These are phyloP conservation scores for Enteromius argenteus DNA, from an alignment of 2,797 vertebrate genomes.

Conservation along the genomic window DNA sequence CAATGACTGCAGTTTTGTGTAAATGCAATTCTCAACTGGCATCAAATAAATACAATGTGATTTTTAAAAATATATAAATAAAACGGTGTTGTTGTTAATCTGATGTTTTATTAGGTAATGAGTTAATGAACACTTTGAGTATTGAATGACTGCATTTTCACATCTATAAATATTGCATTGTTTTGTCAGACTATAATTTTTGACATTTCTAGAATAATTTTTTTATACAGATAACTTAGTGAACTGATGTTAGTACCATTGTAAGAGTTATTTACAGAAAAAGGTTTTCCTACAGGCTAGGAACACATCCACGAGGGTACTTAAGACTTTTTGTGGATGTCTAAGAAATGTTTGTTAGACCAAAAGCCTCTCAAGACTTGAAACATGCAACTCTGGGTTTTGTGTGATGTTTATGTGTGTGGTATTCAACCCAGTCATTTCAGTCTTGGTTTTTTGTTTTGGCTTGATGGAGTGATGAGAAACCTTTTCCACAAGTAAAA, in stretches of 20 bases:
- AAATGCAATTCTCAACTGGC: background rate
- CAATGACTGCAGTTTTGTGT: constrained; percentile 6
- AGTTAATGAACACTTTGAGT: constrained; percentile 19
- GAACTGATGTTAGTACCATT: background rate
- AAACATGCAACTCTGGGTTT: constrained; percentile 19
- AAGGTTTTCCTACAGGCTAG: constrained; percentile 8
- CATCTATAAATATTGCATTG: constrained; percentile 39
- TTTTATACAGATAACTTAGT: background rate
- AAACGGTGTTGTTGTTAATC: constrained; percentile 17
- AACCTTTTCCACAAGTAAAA: constrained; percentile 4
- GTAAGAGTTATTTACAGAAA: constrained; percentile 42
- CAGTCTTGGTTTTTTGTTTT: background rate
- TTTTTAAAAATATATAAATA: background rate
- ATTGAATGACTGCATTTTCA: constrained; percentile 2
- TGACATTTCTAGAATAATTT: background rate
- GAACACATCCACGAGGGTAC: background rate
- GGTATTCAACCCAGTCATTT: constrained; percentile 15
- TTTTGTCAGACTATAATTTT: background rate
- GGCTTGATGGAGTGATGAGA: background rate
- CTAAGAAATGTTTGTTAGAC: background rate
- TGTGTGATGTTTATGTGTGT: background rate
- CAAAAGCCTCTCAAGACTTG: constrained; percentile 10
- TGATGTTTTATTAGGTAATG: constrained; percentile 14
- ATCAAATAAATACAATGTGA: background rate
- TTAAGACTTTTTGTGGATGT: background rate